phyloP scores from a whole-genome alignment of 53 echinoderm and acorn worm genomes.

The Actinopyga echinites region DNA sequence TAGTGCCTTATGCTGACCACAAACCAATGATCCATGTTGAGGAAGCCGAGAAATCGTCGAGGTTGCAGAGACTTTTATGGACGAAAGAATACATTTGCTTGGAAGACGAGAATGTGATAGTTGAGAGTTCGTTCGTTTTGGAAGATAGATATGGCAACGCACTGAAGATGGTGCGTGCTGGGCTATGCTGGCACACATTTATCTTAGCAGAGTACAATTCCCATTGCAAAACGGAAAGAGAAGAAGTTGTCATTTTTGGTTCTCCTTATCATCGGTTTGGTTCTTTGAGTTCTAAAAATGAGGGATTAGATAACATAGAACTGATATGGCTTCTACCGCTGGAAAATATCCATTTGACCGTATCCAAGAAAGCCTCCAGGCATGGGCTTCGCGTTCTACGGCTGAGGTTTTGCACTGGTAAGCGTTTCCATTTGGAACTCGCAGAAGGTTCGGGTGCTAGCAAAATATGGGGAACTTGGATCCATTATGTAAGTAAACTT shows the following conservation, averaged over 20 bases:
- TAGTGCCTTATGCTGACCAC: too few relatives aligned
- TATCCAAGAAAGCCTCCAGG: constrained; percentile 66
- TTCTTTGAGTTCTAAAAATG: not conserved
- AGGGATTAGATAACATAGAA: constrained; percentile 71
- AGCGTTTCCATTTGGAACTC: constrained; percentile 73
- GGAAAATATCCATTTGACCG: constrained; percentile 64
- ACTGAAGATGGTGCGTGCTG: constrained; percentile 70
- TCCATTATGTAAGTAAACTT: constrained; percentile 64
- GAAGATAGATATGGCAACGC: constrained; percentile 48
- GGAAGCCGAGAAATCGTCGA: not conserved
- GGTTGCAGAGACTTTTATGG: constrained; percentile 75
- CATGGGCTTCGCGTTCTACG: constrained; percentile 68
- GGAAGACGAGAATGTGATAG: constrained; percentile 61
- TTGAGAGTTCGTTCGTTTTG: constrained; percentile 80
- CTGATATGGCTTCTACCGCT: constrained; percentile 73
- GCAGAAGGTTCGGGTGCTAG: constrained; percentile 60
- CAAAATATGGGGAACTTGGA: constrained; percentile 75
- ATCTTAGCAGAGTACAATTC: constrained; percentile 73
- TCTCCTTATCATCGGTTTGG: constrained; percentile 6
- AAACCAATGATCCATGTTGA: not conserved
- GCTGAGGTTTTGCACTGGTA: constrained; percentile 65
- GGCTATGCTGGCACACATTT: constrained; percentile 62
- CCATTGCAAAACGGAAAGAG: constrained; percentile 11
- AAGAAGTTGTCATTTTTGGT: not conserved
- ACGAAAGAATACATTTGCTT: constrained; percentile 66